Base-by-base conservation (phyloP, 2,797 vertebrate species). In the Sebastes itinus region DNA sequence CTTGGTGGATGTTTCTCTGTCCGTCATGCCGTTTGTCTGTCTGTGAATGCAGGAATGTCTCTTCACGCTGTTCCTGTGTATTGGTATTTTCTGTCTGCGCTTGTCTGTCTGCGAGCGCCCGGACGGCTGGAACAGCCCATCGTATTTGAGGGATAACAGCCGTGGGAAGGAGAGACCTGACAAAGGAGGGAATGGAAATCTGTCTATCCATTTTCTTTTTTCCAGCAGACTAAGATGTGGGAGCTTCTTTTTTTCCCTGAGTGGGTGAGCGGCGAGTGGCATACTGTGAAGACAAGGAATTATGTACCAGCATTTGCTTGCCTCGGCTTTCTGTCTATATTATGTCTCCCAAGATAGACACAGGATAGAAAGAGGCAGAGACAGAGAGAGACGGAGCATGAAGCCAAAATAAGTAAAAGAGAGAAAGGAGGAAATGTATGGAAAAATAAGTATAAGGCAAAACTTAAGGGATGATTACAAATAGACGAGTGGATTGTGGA, bases 151-250 rank as follows among this genome's bases (percentile, higher is more conserved):
- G 74, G 82, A 82, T 69, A 85, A 86, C 54, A 77, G 79, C 42
- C 16, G 3, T 62, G 63, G 72, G 71, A 80, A 78, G 75, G 63
- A 73, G 63, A 80, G 62, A 71, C 66, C 73, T 78, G 90, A 94
- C 82, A 85, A 85, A 87, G 55, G 72, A 81, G 63, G 69, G 83
- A 88, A 89, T 81, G 79, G 65, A 87, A 91, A 92, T 90, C 80
- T 89, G 75, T 81, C 85, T 46, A 75, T 89, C 74, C 68, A 64
- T 32, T 77, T 83, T 73, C 67, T 74, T 77, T 74, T 74, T 79
- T 62, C 87, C 76, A 66, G 72, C 72, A 83, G 72, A 81, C 55
- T 82, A 42, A 88, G 88, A 85, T 85, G 72, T 78, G 67, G 76
- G 77, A 87, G 82, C 76, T 80, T 86, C 80, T 90, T 81, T 78